phyloP scores from a whole-genome alignment of 1,140 invertebrate species.

The Rhagoletis pomonella region DNA sequence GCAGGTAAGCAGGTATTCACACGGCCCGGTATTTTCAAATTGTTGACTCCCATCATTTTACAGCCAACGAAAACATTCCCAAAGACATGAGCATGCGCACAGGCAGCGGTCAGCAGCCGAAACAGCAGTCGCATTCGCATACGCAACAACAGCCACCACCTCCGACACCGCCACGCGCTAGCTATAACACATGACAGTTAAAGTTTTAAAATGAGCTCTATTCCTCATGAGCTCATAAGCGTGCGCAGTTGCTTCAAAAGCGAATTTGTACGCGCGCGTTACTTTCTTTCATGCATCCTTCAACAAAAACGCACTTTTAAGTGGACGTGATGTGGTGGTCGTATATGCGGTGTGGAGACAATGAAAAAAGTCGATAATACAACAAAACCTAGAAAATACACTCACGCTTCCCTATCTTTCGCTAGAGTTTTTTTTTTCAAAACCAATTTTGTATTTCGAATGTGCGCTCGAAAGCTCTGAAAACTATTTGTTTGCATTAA shows the following conservation, averaged over 20 bases:
- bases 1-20: slow-evolving; percentile 66
- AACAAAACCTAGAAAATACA: neutral
- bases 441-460: neutral
- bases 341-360: too few species aligned
- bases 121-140: slow-evolving; percentile 52
- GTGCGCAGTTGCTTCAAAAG: neutral
- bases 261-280: neutral
- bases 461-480: neutral
- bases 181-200: slow-evolving; percentile 72
- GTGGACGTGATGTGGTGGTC: too few species aligned
- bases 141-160: slow-evolving; percentile 55
- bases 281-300: neutral
- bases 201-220: slow-evolving; percentile 66
- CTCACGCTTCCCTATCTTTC: neutral
- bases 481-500: neutral
- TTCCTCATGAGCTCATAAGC: too few species aligned
- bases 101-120: neutral
- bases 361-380: neutral
- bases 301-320: neutral
- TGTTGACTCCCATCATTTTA: slow-evolving; percentile 73
- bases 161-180: slow-evolving; percentile 69
- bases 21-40: slow-evolving; percentile 69
- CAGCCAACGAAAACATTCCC: slow-evolving; percentile 75
- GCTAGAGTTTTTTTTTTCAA: neutral
- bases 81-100: slow-evolving; percentile 70